Percentiles rank a stretch among this genome's conserved stretches.
These are phyloP conservation scores for Cynocephalus volans DNA, from an alignment of 2,113 vertebrate species.

Conservation along the genomic window DNA sequence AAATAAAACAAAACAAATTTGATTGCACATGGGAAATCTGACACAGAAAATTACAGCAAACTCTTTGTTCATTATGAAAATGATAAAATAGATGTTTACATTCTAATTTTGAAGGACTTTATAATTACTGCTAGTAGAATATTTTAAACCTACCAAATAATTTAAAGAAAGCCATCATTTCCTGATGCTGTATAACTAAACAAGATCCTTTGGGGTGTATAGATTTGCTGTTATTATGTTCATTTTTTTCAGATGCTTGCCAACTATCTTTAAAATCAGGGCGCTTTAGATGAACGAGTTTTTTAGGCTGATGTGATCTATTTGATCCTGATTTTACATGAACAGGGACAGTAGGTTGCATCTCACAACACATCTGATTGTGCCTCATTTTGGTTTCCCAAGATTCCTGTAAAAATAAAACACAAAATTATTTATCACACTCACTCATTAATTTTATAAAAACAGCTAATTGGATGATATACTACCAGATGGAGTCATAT, in stretches of 20 bases:
- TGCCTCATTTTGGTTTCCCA: conserved; percentile 89
- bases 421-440: conserved; percentile 79
- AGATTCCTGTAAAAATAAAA: conserved; percentile 87
- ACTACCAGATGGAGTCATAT: conserved; percentile 33
- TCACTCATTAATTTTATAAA: conserved; percentile 63
- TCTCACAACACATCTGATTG: conserved; percentile 88
- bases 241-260: conserved; percentile 87
- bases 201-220: conserved; percentile 86
- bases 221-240: conserved; percentile 80
- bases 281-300: conserved; percentile 87
- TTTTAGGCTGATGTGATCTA: conserved; percentile 89
- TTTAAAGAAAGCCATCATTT: conserved; percentile 96
- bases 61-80: conserved; percentile 55
- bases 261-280: conserved; percentile 86
- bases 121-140: too few relatives aligned
- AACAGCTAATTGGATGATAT: conserved; percentile 37
- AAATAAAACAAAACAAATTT: conserved; percentile 42
- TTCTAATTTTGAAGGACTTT: conserved; percentile 61
- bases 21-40: background rate
- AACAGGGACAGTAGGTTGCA: conserved; percentile 90
- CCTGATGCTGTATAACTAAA: conserved; percentile 93
- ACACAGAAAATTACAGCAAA: conserved; percentile 36
- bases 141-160: conserved; percentile 95
- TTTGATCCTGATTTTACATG: conserved; percentile 88
- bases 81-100: conserved; percentile 49